Evolutionary conservation across 2,113 vertebrate species (phyloP), one percentile per base, ranked within the genome.

Genomic region (Apeltes quadracus): DNA sequence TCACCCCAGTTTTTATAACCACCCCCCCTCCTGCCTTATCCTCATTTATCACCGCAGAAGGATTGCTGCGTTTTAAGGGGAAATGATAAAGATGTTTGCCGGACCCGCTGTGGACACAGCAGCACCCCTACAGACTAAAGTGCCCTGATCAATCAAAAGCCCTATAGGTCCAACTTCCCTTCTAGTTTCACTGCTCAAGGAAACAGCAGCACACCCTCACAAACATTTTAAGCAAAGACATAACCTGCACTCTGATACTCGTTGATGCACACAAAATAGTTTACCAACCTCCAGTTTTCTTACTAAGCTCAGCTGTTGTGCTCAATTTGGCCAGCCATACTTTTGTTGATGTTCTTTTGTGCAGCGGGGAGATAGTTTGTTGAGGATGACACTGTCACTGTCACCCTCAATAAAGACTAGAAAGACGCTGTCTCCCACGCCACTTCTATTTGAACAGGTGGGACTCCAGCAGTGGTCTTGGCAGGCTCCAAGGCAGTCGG

Each of bases 21-120:
- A 11, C 22, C 11, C 48, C 79, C 63, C 68, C 72, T 55, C 65
- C 70, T 29, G 55, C 67, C 39, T 85, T 71, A 25, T 74, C 72
- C 81, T 78, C 87, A 91, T 92, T 87, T 82, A 92, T 93, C 92
- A 92, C 65, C 3, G 54, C 75, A 78, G 89, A 90, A 83, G 81
- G 83, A 90, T 86, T 81, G 64, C 82, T 75, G 68, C 86, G 70
- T 90, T 57, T 88, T 89, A 87, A 70, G 76, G 73, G 79, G 48
- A 84, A 82, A 83, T 88, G 85, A 90, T 89, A 65, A 84, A 86
- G 81, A 81, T 77, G 83, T 84, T 82, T 59, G 38, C 72, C 77
- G 5, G 75, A 64, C 64, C 51, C 56, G 29, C 72, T 79, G 83
- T 83, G 87, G 91, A 85, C 81, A 79, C 86, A 84, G 89, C 80